Evolutionary conservation across 2,888 invertebrate species (phyloP), one percentile per base, ranked within the genome.

Genomic region (Microctonus brassicae): DNA sequence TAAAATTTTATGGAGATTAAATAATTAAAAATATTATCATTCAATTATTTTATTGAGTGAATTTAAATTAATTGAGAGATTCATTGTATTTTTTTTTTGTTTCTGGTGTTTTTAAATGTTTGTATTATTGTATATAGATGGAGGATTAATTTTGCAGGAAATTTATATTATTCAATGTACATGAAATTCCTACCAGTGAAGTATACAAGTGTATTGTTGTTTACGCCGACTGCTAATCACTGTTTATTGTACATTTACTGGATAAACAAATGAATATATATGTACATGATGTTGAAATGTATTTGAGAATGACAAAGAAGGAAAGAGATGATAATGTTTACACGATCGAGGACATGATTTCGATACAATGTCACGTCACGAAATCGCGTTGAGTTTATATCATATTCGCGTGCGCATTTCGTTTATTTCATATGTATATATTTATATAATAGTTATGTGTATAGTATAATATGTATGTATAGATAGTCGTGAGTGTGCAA

Each of bases 201-300:
- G 24, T 9, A 26, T 57, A 9, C 24, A 22, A n/a, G n/a, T n/a
- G 6, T 75, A 74, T 76, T 77, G 77, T 79, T 78, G 76, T 78
- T 76, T 77, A 69, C 65, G 62, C 64, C 69, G 62, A 72, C 63
- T 70, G 72, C 71, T 76, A 73, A 77, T 77, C 71, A 74, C 77
- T 80, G 80, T 83, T 83, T 83, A 83, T 82, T 80, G 77, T 79
- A 77, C 79, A 78, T 84, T 84, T 83, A 80, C 77, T 81, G 78
- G 79, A 84, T 83, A 84, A 83, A 84, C 84, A 82, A 80, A 55
- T n/a, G 36, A 17, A 20, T 42, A 64, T 47, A 58, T 58, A 73
- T 67, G 62, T 64, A 62, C 53, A 72, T 64, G 52, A 42, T 61
- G 61, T 39, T n/a, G 55, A 47, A n/a, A n/a, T n/a, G n/a, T 29